These are phyloP conservation scores for Syngnathus floridae DNA, from an alignment of 2,113 vertebrate species.

Conservation along the genomic window DNA sequence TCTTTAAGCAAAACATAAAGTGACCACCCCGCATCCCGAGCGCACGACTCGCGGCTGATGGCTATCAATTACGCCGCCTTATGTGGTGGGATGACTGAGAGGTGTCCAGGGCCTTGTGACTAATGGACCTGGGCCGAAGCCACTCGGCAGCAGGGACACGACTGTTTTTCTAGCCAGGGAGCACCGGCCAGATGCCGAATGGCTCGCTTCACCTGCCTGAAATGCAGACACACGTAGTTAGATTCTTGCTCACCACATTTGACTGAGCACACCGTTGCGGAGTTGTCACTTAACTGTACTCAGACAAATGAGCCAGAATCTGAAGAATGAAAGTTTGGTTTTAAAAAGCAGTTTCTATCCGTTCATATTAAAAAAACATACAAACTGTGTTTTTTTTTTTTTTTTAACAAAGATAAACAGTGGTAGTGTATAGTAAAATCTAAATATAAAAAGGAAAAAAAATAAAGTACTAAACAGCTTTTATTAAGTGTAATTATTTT, in stretches of 20 bases:
- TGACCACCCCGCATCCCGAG: slow-evolving; percentile 41
- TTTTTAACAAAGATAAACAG: too few relatives aligned
- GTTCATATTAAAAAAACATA: neutral
- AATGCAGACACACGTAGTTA: slow-evolving; percentile 18
- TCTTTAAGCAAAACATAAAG: slow-evolving; percentile 67
- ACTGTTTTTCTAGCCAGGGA: slow-evolving; percentile 51
- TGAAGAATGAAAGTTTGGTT: slow-evolving; percentile 7
- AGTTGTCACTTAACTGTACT: slow-evolving; percentile 11
- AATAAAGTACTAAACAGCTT: too few relatives aligned
- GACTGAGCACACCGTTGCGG: slow-evolving; percentile 17
- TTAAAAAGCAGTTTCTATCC: neutral
- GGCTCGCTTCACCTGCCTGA: slow-evolving; percentile 41
- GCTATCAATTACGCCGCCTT: slow-evolving; percentile 66
- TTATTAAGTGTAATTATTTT: too few relatives aligned
- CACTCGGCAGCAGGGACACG: slow-evolving; percentile 52
- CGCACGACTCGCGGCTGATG: slow-evolving; percentile 51
- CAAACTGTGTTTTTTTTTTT: too few relatives aligned
- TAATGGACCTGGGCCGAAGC: slow-evolving; percentile 63
- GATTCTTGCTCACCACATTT: slow-evolving; percentile 32
- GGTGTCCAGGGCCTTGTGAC: slow-evolving; percentile 61
- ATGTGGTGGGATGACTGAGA: slow-evolving; percentile 65
- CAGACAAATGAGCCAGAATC: slow-evolving; percentile 12
- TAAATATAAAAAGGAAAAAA: too few relatives aligned
- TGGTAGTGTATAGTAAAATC: too few relatives aligned
- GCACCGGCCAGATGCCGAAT: slow-evolving; percentile 56